Conservation (phyloP, 2,797 vertebrate species). For the Oryzias dopingdopingensis region DNA sequence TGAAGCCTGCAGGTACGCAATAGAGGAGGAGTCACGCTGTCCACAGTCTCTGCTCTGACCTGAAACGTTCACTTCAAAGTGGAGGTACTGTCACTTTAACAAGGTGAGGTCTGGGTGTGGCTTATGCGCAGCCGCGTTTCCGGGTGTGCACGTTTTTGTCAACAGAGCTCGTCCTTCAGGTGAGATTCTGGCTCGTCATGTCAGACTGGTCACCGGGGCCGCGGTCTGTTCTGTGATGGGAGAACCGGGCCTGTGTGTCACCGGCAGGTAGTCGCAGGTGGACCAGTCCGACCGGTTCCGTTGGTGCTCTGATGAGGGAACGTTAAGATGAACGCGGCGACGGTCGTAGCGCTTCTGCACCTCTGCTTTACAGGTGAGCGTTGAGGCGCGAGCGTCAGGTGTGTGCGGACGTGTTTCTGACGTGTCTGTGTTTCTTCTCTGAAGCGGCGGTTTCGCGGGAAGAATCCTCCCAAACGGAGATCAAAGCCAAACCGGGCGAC, state of each 20-base stretch:
- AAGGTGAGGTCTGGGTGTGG: conserved; percentile 66
- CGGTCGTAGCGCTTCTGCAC: conserved; percentile 36
- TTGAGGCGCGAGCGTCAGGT: too few relatives aligned
- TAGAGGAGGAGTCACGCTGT: too few relatives aligned
- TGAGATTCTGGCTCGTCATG: not conserved
- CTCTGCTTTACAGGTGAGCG: conserved; percentile 25
- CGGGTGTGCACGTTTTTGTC: conserved; percentile 47
- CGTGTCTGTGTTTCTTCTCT: not conserved
- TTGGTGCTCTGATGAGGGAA: conserved; percentile 40
- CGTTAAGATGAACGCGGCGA: conserved; percentile 48
- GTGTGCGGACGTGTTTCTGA: too few relatives aligned
- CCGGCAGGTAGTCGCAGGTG: conserved; percentile 24
- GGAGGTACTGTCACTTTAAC: conserved; percentile 61
- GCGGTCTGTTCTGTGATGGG: conserved; percentile 20
- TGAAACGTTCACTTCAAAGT: not conserved
- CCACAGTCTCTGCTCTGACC: not conserved
- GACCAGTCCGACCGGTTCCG: conserved; percentile 52
- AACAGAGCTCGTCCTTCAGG: conserved; percentile 36
- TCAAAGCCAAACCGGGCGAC: conserved; percentile 52
- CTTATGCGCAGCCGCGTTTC: conserved; percentile 40
- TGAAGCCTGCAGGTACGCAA: too few relatives aligned
- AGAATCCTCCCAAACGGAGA: conserved; percentile 4
- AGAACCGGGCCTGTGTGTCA: conserved; percentile 2
- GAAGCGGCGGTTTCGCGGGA: conserved; percentile 38
- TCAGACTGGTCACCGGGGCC: conserved; percentile 6